Evolutionary conservation across 2,797 vertebrate species (phyloP).

Genomic region (Chiloscyllium punctatum): DNA sequence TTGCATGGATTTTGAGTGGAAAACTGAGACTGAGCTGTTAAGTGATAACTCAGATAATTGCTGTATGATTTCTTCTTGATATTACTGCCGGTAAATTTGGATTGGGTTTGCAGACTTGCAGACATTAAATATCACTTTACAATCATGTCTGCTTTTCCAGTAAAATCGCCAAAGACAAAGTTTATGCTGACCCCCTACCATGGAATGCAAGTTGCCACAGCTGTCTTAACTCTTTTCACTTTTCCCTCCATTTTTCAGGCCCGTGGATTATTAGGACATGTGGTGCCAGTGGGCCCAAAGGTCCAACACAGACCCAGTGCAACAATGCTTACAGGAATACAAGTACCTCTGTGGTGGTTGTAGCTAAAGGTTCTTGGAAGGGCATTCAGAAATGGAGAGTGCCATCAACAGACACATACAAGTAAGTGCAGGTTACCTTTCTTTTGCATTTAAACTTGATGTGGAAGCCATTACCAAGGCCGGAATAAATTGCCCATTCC

Average conservation of each 20-base stretch:
- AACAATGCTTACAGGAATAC: conserved; percentile 77
- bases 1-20: not conserved
- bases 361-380: conserved; percentile 71
- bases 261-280: conserved; percentile 88
- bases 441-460: not conserved
- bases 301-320: conserved; percentile 86
- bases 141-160: not conserved
- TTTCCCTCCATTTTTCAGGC: conserved; percentile 52
- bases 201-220: not conserved
- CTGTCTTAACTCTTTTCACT: conserved; percentile 40
- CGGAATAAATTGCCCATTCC: not conserved
- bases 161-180: not conserved
- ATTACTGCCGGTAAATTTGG: not conserved
- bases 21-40: not conserved
- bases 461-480: not conserved
- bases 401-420: conserved; percentile 85
- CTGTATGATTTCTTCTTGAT: not conserved
- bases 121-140: not conserved
- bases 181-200: not conserved
- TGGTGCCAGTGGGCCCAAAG: conserved; percentile 80
- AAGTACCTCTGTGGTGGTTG: conserved; percentile 81
- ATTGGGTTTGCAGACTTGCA: not conserved
- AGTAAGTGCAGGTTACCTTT: conserved; percentile 54
- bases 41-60: conserved; percentile 20
- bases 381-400: conserved; percentile 90